A percentile compares a stretch with the other conserved stretches of the same genome.
Conservation (phyloP, 2,888 invertebrate genomes). For the Diaprepes abbreviatus region DNA sequence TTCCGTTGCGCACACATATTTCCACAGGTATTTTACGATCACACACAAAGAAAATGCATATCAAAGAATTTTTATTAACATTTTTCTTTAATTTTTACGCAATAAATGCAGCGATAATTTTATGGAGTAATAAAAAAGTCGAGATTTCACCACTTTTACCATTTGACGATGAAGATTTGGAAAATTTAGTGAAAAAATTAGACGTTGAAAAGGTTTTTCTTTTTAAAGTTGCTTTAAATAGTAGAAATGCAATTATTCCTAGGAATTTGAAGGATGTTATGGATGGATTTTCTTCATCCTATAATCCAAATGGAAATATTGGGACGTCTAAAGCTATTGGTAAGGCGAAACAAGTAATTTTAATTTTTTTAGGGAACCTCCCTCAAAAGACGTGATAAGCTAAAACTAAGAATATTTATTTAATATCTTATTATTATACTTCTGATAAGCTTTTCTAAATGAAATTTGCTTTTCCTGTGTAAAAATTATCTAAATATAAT, state of each 20-base stretch:
- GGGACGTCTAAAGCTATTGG: slow-evolving; percentile 60
- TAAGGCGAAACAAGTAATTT: slow-evolving; percentile 46
- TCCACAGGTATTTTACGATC: slow-evolving; percentile 7
- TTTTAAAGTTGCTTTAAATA: slow-evolving; percentile 54
- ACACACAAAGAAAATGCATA: slow-evolving; percentile 37
- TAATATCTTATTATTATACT: too few relatives aligned
- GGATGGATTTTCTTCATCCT: slow-evolving; percentile 60
- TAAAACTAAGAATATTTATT: background rate
- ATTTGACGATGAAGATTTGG: slow-evolving; percentile 61
- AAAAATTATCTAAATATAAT: too few relatives aligned
- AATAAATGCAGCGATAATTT: slow-evolving; percentile 55
- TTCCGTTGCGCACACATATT: slow-evolving; percentile 9
- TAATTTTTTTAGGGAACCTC: slow-evolving; percentile 7
- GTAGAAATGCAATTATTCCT: slow-evolving; percentile 52
- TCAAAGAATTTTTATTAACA: slow-evolving; percentile 24
- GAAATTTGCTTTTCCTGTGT: too few relatives aligned
- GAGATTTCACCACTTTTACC: slow-evolving; percentile 61
- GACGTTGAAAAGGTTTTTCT: slow-evolving; percentile 60
- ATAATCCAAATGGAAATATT: slow-evolving; percentile 62
- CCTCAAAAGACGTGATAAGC: background rate
- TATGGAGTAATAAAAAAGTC: slow-evolving; percentile 60
- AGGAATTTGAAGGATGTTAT: slow-evolving; percentile 57
- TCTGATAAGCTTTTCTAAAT: too few relatives aligned
- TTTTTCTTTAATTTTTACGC: slow-evolving; percentile 47
- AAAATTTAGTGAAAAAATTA: slow-evolving; percentile 57